phyloP scores from a whole-genome alignment of 2,797 vertebrate species.

The Sebastes steindachneri region DNA sequence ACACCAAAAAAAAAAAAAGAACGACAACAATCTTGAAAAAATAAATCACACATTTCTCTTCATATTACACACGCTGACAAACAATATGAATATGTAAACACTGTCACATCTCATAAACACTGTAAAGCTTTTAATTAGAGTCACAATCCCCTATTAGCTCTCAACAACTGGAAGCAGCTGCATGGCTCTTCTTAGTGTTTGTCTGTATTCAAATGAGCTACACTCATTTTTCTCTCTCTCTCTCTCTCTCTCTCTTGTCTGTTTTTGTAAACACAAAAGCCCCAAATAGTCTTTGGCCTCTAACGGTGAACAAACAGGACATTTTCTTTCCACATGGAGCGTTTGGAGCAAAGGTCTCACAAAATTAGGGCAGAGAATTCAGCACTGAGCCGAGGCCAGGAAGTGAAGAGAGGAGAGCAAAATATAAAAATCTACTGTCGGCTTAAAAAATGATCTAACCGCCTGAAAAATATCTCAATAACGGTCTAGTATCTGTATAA shows the following conservation, averaged over 20 bases:
- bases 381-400: slow-evolving; percentile 34
- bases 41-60: background rate
- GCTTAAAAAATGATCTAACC: slow-evolving; percentile 10
- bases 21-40: slow-evolving; percentile 1
- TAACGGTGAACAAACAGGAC: slow-evolving; percentile 38
- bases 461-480: background rate
- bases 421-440: slow-evolving; percentile 18
- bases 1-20: background rate
- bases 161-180: slow-evolving; percentile 7
- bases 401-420: slow-evolving; percentile 14
- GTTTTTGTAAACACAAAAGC: slow-evolving; percentile 22
- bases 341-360: slow-evolving; percentile 52
- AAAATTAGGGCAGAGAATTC: slow-evolving; percentile 66
- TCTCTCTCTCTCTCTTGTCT: background rate
- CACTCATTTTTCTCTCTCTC: background rate
- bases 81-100: background rate
- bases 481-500: background rate
- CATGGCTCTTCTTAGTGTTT: background rate
- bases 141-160: background rate
- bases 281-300: slow-evolving; percentile 42
- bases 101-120: slow-evolving; percentile 16
- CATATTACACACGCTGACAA: background rate
- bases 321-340: slow-evolving; percentile 53
- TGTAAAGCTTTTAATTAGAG: background rate
- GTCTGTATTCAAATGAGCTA: slow-evolving; percentile 18